Conservation (phyloP, 2,888 invertebrate species). For the Leucoma salicis region DNA sequence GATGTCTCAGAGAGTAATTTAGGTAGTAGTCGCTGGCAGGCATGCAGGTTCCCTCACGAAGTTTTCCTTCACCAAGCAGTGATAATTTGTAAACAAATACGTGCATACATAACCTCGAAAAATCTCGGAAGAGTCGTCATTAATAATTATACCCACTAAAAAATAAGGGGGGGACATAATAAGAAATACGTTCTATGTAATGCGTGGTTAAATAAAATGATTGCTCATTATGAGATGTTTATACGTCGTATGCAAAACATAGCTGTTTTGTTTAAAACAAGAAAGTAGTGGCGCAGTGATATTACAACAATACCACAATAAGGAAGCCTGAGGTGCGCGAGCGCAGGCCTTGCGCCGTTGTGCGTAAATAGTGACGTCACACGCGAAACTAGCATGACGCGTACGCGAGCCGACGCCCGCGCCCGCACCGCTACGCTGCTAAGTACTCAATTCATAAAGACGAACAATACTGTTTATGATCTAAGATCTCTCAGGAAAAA, state of each 20-base stretch:
- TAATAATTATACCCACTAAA: too few species aligned
- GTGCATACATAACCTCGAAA: too few species aligned
- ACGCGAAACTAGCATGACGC: conserved; percentile 61
- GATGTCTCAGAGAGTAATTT: too few species aligned
- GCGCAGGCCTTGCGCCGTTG: conserved; percentile 49
- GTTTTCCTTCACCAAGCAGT: too few species aligned
- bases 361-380: conserved; percentile 67
- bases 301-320: conserved; percentile 46
- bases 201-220: conserved; percentile 12
- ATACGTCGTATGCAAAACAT: conserved; percentile 7
- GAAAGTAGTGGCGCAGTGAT: conserved; percentile 33
- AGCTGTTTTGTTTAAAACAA: conserved; percentile 10
- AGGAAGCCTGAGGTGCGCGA: conserved; percentile 53
- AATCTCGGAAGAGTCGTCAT: too few species aligned
- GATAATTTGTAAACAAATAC: too few species aligned
- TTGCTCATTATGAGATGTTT: conserved; percentile 13
- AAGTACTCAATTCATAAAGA: conserved; percentile 22
- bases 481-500: too few species aligned
- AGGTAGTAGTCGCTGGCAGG: too few species aligned
- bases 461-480: conserved; percentile 22
- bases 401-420: conserved; percentile 5
- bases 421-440: conserved; percentile 10
- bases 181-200: conserved; percentile 14
- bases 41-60: too few species aligned
- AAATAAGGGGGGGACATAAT: conserved; percentile 14